A percentile compares a stretch with the other conserved stretches of the same genome.
Conservation (phyloP, 2,888 invertebrate genomes). For the Meghimatium bilineatum region DNA sequence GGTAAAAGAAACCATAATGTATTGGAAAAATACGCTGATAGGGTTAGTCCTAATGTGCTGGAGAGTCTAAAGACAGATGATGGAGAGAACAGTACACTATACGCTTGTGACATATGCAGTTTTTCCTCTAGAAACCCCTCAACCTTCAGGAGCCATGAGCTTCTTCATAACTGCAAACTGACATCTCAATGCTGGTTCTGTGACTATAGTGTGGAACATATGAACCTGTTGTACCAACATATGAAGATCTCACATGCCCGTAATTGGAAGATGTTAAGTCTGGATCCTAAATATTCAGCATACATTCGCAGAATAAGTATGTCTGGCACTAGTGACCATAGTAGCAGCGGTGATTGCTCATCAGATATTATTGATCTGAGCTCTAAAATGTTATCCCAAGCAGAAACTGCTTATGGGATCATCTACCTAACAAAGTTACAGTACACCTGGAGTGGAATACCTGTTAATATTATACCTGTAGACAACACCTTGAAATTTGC, state of each 20-base stretch:
- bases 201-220: constrained; percentile 72
- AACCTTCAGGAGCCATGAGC: constrained; percentile 66
- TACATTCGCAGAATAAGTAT: constrained; percentile 31
- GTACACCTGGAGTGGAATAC: constrained; percentile 40
- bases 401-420: constrained; percentile 14
- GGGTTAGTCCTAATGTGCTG: neutral
- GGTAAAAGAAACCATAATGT: constrained; percentile 30
- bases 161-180: constrained; percentile 67
- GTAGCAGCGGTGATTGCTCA: neutral
- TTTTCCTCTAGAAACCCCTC: constrained; percentile 65
- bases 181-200: constrained; percentile 70
- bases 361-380: constrained; percentile 37
- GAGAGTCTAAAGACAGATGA: neutral
- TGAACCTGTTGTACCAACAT: constrained; percentile 70
- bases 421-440: constrained; percentile 16
- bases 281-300: constrained; percentile 37
- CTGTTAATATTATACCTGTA: constrained; percentile 35
- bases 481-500: constrained; percentile 30
- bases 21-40: neutral
- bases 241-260: constrained; percentile 69
- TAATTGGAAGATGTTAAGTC: constrained; percentile 58
- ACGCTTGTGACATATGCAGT: constrained; percentile 69
- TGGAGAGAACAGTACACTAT: constrained; percentile 32
- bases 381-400: neutral
- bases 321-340: neutral